Evolutionary conservation across 1,140 invertebrate species (phyloP).

Genomic region (Prorops nasuta): DNA sequence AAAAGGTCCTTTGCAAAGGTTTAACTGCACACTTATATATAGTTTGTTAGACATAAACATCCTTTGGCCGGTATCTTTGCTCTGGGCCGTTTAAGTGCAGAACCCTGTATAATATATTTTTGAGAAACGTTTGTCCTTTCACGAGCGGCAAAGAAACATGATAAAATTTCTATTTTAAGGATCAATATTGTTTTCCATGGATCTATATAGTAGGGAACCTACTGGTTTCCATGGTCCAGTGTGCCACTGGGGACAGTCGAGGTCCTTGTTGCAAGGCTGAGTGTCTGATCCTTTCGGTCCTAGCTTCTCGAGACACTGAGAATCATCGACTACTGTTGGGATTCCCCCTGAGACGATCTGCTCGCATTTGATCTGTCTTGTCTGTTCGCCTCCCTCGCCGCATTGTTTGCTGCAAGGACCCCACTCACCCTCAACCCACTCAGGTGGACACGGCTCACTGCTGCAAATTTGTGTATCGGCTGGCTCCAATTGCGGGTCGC

Average conservation of each 20-base stretch:
- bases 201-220: too few relatives aligned
- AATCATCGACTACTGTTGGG: slow-evolving; percentile 69
- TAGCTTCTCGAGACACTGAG: slow-evolving; percentile 66
- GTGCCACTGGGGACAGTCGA: slow-evolving; percentile 81
- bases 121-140: too few relatives aligned
- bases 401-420: slow-evolving; percentile 78
- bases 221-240: slow-evolving; percentile 83
- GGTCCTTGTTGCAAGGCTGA: slow-evolving; percentile 73
- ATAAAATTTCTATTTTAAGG: too few relatives aligned
- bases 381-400: slow-evolving; percentile 71
- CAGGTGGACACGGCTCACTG: slow-evolving; percentile 75
- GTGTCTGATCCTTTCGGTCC: slow-evolving; percentile 70
- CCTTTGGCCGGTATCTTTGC: too few relatives aligned
- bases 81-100: too few relatives aligned
- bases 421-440: slow-evolving; percentile 82
- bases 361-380: slow-evolving; percentile 74
- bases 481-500: slow-evolving; percentile 73
- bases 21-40: too few relatives aligned
- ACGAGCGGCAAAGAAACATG: too few relatives aligned
- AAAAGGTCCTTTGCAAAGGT: too few relatives aligned
- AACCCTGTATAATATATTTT: too few relatives aligned
- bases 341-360: slow-evolving; percentile 67
- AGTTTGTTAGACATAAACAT: too few relatives aligned
- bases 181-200: too few relatives aligned
- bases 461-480: slow-evolving; percentile 70